Evolutionary conservation across 2,113 vertebrate species (phyloP).

Genomic region (Isurus oxyrinchus): DNA sequence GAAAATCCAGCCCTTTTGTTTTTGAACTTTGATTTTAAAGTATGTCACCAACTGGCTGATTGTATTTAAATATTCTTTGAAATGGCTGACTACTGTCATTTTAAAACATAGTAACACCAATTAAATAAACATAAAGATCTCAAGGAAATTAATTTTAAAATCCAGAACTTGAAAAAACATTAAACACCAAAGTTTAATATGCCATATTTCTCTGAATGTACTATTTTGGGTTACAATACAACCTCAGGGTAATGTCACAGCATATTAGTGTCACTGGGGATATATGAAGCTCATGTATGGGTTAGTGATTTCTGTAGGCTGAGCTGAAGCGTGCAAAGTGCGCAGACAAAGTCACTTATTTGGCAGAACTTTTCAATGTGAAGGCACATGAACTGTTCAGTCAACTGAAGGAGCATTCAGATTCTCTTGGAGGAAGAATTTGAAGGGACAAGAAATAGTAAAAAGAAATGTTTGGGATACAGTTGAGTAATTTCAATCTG

Average conservation of each 20-base stretch:
- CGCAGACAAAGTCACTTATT: background rate
- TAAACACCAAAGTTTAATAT: background rate
- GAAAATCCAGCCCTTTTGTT: background rate
- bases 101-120: background rate
- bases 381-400: background rate
- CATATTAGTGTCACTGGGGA: background rate
- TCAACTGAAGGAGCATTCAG: background rate
- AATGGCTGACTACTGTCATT: background rate
- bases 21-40: background rate
- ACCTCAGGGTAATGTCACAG: background rate
- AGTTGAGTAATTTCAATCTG: background rate
- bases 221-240: background rate
- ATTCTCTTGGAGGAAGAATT: background rate
- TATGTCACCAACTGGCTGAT: background rate
- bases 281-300: background rate
- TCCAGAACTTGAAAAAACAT: background rate
- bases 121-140: background rate
- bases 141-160: background rate
- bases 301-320: background rate
- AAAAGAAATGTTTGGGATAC: background rate
- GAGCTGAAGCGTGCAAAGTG: background rate
- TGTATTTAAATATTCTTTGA: background rate
- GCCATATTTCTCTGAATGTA: background rate
- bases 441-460: background rate
- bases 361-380: background rate